Conservation (phyloP, 2,888 invertebrate species). For the Geotrupes spiniger region DNA sequence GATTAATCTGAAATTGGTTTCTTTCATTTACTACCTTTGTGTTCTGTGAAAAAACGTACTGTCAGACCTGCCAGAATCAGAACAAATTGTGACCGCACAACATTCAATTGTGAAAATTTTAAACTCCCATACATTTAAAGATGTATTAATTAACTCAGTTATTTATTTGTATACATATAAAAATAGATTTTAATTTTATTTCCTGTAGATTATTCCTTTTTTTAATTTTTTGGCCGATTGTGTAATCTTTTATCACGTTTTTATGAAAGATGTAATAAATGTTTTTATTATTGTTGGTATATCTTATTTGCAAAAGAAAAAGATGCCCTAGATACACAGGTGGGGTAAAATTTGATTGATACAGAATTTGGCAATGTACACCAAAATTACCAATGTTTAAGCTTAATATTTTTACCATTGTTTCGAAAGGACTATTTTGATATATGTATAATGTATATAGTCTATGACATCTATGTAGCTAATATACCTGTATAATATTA, state of each 20-base stretch:
- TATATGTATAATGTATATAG: slow-evolving; percentile 25
- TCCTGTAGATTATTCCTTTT: slow-evolving; percentile 17
- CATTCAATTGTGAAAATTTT: slow-evolving; percentile 16
- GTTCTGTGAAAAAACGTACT: no score
- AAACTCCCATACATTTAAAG: slow-evolving; percentile 15
- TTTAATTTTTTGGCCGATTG: slow-evolving; percentile 11
- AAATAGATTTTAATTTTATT: slow-evolving; percentile 18
- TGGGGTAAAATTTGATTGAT: no score
- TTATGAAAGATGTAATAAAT: slow-evolving; percentile 12
- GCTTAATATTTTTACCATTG: slow-evolving; percentile 2
- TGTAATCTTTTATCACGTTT: slow-evolving; percentile 18
- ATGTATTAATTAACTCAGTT: slow-evolving; percentile 17
- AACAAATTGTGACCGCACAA: slow-evolving; percentile 15
- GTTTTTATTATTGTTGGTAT: slow-evolving; percentile 11
- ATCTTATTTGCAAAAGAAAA: neutral
- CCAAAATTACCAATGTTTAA: no score
- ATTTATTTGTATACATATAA: slow-evolving; percentile 18
- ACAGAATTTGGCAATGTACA: no score
- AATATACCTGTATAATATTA: slow-evolving; percentile 2
- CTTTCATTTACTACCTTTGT: no score
- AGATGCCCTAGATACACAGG: slow-evolving; percentile 5
- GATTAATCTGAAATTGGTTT: slow-evolving; percentile 5
- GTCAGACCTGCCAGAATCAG: slow-evolving; percentile 6
- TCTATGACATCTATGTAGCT: slow-evolving; percentile 13
- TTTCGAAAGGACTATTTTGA: slow-evolving; percentile 21